phyloP scores from a whole-genome alignment of 1,140 invertebrate species.

The Dufourea novaeangliae region DNA sequence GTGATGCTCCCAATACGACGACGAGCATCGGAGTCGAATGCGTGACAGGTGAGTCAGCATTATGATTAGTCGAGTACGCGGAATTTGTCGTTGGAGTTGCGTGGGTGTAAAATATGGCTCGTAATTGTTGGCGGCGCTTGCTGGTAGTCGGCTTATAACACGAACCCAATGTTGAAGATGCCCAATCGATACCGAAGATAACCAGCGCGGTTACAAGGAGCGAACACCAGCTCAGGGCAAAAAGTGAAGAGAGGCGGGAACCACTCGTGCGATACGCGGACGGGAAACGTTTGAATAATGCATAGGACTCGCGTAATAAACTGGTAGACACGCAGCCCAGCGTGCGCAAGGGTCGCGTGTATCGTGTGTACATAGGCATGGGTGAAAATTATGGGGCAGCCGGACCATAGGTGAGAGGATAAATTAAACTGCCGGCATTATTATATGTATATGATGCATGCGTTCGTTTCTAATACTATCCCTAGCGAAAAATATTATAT shows the following conservation, averaged over 20 bases:
- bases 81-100: slow-evolving; percentile 23
- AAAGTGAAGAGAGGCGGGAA: not conserved
- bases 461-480: not conserved
- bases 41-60: slow-evolving; percentile 12
- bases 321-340: slow-evolving; percentile 32
- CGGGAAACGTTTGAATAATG: slow-evolving; percentile 54
- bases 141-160: slow-evolving; percentile 20
- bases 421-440: not conserved
- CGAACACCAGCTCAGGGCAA: not conserved
- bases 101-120: slow-evolving; percentile 29
- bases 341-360: slow-evolving; percentile 26
- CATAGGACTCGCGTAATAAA: slow-evolving; percentile 58
- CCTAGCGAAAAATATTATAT: too few relatives aligned
- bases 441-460: not conserved
- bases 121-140: slow-evolving; percentile 14
- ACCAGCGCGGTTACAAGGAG: not conserved
- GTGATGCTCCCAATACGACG: not conserved
- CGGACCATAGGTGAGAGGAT: not conserved
- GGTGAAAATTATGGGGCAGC: not conserved
- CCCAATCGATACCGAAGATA: slow-evolving; percentile 27
- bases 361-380: not conserved
- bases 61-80: slow-evolving; percentile 36
- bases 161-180: slow-evolving; percentile 11
- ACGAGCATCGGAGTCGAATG: not conserved
- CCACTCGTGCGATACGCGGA: slow-evolving; percentile 20